phyloP scores from a whole-genome alignment of 1,140 invertebrate species.

The Drosophila chauvacae region DNA sequence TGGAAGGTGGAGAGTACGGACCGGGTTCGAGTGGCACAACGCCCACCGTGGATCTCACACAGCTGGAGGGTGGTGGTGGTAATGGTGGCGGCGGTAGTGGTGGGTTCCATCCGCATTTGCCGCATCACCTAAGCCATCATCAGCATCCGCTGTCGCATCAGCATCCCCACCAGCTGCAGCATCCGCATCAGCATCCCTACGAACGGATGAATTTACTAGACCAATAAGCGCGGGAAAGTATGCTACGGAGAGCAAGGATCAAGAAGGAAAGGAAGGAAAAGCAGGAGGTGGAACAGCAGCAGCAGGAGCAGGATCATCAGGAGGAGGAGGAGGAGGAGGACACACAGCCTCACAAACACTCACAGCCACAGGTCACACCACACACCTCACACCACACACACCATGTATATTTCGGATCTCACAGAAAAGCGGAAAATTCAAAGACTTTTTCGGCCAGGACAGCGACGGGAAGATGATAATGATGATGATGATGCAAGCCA shows the following conservation, averaged over 20 bases:
- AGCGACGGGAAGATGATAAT: conserved; percentile 15
- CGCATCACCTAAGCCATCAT: conserved; percentile 50
- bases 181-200: conserved; percentile 66
- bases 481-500: conserved; percentile 5
- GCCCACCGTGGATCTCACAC: conserved; percentile 75
- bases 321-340: not conserved
- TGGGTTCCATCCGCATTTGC: conserved; percentile 44
- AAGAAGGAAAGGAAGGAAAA: not conserved
- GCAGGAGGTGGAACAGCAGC: not conserved
- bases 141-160: conserved; percentile 45
- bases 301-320: not conserved
- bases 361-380: not conserved
- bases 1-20: conserved; percentile 13
- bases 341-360: conserved; percentile 3
- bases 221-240: conserved; percentile 65
- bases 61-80: conserved; percentile 50
- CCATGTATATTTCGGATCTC: conserved; percentile 57
- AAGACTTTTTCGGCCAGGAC: conserved; percentile 59
- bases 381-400: not conserved
- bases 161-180: conserved; percentile 38
- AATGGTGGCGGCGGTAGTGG: conserved; percentile 31
- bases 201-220: conserved; percentile 82
- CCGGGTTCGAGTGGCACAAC: conserved; percentile 30
- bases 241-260: conserved; percentile 22
- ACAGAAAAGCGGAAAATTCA: conserved; percentile 58